A percentile compares a stretch with the other conserved stretches of the same genome.
Evolutionary conservation across 2,113 vertebrate genomes (phyloP).

Genomic region (Alces alces): DNA sequence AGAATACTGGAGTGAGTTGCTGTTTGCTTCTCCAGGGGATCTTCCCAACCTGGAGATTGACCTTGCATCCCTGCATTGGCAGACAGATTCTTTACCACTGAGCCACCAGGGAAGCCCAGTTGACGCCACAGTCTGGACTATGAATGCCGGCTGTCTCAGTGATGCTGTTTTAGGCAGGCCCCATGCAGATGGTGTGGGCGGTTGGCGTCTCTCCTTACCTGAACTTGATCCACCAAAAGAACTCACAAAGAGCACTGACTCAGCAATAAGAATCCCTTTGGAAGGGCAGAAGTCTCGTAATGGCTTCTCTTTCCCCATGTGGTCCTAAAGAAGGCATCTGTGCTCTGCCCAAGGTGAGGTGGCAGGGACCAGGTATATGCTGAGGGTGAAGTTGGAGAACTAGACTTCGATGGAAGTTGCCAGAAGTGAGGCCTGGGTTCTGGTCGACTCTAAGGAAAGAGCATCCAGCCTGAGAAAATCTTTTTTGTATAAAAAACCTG

Average conservation of each 20-base stretch:
- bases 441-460: neutral
- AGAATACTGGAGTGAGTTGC: neutral
- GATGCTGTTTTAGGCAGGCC: conserved; percentile 15
- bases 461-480: neutral
- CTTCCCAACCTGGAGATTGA: neutral
- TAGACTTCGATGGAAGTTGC: neutral
- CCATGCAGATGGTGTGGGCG: neutral
- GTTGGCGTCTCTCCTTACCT: neutral
- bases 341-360: neutral
- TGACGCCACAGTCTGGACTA: neutral
- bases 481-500: neutral
- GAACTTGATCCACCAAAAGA: neutral
- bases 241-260: neutral
- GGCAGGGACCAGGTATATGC: neutral
- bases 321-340: neutral
- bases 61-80: neutral
- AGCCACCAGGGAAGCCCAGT: neutral
- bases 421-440: neutral
- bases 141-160: conserved; percentile 11
- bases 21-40: neutral
- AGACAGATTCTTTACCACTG: neutral
- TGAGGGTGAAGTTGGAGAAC: neutral
- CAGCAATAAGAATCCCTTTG: neutral
- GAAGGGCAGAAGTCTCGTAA: neutral
- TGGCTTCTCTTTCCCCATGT: neutral